Evolutionary conservation across 2,888 invertebrate species (phyloP).

Genomic region (Helleia helle): DNA sequence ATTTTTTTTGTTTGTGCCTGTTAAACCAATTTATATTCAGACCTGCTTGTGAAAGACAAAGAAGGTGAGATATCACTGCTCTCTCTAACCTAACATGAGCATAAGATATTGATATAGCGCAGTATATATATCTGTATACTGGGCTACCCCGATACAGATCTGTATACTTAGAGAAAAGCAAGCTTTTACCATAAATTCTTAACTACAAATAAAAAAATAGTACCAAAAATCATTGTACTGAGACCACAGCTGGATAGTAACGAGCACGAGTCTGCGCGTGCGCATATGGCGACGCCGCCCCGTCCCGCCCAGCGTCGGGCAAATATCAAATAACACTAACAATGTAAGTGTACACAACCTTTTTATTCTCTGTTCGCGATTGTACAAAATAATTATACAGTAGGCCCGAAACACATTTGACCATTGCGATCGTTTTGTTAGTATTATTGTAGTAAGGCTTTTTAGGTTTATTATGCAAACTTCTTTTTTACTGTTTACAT

Average conservation of each 20-base stretch:
- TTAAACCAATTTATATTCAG: too few species aligned
- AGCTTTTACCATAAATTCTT: too few species aligned
- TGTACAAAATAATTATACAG: slow-evolving; percentile 6
- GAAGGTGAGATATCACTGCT: too few species aligned
- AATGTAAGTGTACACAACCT: slow-evolving; percentile 19
- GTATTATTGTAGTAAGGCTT: neutral
- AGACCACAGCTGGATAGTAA: slow-evolving; percentile 10
- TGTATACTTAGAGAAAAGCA: too few species aligned
- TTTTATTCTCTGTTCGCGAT: slow-evolving; percentile 5
- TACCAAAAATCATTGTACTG: neutral
- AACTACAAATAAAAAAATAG: slow-evolving; percentile 4
- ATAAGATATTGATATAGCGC: too few species aligned
- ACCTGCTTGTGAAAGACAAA: too few species aligned
- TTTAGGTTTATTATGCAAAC: too few species aligned
- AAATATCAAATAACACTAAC: slow-evolving; percentile 30
- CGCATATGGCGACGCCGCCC: slow-evolving; percentile 48
- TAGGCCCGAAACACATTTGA: slow-evolving; percentile 20
- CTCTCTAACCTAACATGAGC: too few species aligned
- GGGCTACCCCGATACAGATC: too few species aligned
- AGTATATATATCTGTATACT: too few species aligned
- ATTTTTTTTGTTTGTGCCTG: too few species aligned
- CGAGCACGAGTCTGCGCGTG: slow-evolving; percentile 36
- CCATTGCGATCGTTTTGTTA: neutral
- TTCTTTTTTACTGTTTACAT: too few species aligned
- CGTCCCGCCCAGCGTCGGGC: slow-evolving; percentile 41